phyloP scores from a whole-genome alignment of 2,113 vertebrate species.

The Chloebia gouldiae region DNA sequence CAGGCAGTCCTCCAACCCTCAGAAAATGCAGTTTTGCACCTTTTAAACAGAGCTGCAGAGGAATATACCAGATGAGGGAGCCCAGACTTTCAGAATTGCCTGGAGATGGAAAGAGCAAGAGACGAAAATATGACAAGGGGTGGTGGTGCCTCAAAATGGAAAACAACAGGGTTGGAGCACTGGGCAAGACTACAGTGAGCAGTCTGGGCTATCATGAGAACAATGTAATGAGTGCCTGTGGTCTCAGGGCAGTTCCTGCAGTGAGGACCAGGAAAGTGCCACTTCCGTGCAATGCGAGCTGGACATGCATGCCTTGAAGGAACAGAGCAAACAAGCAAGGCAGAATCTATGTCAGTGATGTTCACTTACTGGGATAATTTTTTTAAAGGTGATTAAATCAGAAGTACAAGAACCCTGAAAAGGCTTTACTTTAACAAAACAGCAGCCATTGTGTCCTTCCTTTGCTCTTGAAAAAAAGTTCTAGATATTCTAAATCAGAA shows the following conservation, averaged over 20 bases:
- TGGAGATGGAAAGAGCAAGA: background rate
- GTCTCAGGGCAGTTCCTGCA: background rate
- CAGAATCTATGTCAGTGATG: background rate
- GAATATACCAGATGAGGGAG: background rate
- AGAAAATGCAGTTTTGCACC: background rate
- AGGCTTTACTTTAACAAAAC: background rate
- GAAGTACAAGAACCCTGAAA: background rate
- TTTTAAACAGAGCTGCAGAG: background rate
- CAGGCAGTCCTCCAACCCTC: background rate
- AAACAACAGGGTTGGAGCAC: background rate
- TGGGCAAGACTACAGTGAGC: background rate
- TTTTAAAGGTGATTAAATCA: background rate
- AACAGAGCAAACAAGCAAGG: background rate
- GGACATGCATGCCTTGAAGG: fast-evolving
- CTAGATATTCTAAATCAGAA: background rate
- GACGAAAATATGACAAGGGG: background rate
- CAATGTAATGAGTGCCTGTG: background rate
- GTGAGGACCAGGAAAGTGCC: background rate
- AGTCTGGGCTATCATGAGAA: background rate
- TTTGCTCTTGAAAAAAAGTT: background rate
- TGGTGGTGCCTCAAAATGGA: background rate
- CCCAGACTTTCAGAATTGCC: background rate
- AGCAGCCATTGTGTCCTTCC: background rate
- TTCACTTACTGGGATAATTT: background rate
- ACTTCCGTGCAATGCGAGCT: background rate